These are phyloP conservation scores for Drosophila insularis DNA, from an alignment of 1,140 invertebrate genomes.

Conservation along the genomic window DNA sequence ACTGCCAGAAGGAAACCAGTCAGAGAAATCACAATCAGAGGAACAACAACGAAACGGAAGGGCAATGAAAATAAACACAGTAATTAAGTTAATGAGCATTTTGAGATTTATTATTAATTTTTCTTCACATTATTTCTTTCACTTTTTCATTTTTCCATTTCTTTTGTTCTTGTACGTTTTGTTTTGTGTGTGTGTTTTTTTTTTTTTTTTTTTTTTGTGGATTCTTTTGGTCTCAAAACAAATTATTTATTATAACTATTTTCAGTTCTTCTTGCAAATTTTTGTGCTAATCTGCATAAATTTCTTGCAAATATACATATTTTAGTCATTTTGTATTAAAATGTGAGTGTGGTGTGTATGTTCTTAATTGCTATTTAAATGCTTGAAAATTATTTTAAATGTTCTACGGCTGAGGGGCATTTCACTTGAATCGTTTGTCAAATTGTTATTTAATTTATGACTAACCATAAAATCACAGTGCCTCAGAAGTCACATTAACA, in stretches of 20 bases:
- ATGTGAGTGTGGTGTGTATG: slow-evolving; percentile 1
- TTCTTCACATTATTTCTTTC: slow-evolving; percentile 19
- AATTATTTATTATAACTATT: slow-evolving; percentile 54
- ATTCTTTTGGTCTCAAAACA: slow-evolving; percentile 14
- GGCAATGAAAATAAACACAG: slow-evolving; percentile 82
- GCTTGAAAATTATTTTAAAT: slow-evolving; percentile 62
- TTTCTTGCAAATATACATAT: slow-evolving; percentile 16
- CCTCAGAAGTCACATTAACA: slow-evolving; percentile 42
- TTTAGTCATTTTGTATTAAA: background rate
- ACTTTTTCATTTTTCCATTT: slow-evolving; percentile 28
- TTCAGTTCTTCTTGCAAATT: slow-evolving; percentile 36
- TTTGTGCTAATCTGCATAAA: slow-evolving; percentile 60
- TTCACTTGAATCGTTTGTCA: slow-evolving; percentile 29
- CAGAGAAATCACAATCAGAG: slow-evolving; percentile 23
- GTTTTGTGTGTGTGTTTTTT: slow-evolving; percentile 18
- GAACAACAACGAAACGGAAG: slow-evolving; percentile 61
- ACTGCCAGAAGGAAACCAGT: slow-evolving; percentile 29
- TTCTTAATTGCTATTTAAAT: slow-evolving; percentile 70
- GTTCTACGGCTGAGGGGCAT: slow-evolving; percentile 8
- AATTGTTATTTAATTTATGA: slow-evolving; percentile 72
- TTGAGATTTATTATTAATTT: slow-evolving; percentile 82
- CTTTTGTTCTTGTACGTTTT: background rate
- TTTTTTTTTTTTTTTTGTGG: slow-evolving; percentile 48
- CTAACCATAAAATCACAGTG: slow-evolving; percentile 47
- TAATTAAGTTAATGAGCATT: slow-evolving; percentile 82